These are phyloP conservation scores for Oncorhynchus nerka DNA, from an alignment of 2,113 vertebrate species.

Conservation along the genomic window DNA sequence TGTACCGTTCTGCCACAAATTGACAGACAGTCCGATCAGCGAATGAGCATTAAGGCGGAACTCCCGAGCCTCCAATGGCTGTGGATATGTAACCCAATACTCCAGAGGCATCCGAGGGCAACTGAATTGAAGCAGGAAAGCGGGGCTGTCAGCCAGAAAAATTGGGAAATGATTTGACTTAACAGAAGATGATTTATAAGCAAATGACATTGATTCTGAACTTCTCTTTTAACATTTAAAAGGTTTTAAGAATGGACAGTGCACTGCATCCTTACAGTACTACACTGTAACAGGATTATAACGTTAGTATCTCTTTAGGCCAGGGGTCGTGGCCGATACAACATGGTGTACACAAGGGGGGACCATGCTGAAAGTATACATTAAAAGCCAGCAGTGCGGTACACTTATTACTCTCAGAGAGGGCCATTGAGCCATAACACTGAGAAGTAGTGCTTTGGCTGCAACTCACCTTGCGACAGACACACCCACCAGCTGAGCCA, in stretches of 20 bases:
- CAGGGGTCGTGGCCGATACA: slow-evolving; percentile 18
- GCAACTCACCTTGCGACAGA: slow-evolving; percentile 32
- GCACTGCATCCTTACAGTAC: neutral
- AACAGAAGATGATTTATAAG: too few species aligned
- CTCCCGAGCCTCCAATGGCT: too few species aligned
- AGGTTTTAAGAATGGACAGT: neutral
- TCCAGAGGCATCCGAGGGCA: too few species aligned
- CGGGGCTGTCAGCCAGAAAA: too few species aligned
- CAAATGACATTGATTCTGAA: too few species aligned
- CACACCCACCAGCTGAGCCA: slow-evolving; percentile 26
- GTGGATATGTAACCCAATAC: too few species aligned
- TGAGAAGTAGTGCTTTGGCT: slow-evolving; percentile 44
- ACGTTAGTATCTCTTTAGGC: neutral
- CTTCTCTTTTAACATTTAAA: too few species aligned
- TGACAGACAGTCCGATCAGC: too few species aligned
- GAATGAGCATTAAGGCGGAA: too few species aligned
- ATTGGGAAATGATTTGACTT: too few species aligned
- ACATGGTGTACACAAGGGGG: neutral
- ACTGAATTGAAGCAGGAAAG: too few species aligned
- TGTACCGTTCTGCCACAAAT: too few species aligned
- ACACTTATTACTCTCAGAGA: slow-evolving; percentile 35
- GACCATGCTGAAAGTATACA: slow-evolving; percentile 20
- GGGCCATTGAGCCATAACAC: slow-evolving; percentile 36
- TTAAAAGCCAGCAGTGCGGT: slow-evolving; percentile 23
- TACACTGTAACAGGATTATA: slow-evolving; percentile 2